Conservation (phyloP, 30 jellyfish, hydroid and myxozoan genomes). For the Kudoa iwatai region DNA sequence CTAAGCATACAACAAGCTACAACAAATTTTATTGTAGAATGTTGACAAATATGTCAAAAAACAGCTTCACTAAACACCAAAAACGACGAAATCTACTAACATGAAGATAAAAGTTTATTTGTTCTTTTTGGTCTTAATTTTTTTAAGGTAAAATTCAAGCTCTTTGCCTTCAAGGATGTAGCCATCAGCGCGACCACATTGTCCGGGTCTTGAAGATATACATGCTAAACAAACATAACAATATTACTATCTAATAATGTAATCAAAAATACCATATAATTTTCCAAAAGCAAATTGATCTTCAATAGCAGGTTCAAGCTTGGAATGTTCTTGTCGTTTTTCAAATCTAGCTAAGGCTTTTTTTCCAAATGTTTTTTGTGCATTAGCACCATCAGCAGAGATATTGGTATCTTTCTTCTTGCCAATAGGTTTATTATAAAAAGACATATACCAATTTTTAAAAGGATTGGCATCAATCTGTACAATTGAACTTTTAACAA, state of each 20-base stretch:
- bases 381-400: neutral
- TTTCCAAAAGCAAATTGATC: constrained; percentile 49
- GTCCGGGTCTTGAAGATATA: constrained; percentile 94
- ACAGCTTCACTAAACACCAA: no score
- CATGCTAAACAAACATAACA: constrained; percentile 15
- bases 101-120: no score
- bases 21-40: no score
- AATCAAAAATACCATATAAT: constrained; percentile 6
- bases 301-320: constrained; percentile 28
- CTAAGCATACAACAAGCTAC: no score
- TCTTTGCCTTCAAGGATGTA: constrained; percentile 75
- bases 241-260: neutral
- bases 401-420: constrained; percentile 3
- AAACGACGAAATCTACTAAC: no score
- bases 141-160: constrained; percentile 60
- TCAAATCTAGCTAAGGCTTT: no score
- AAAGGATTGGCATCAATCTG: constrained; percentile 57
- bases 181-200: constrained; percentile 80
- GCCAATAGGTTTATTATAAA: neutral
- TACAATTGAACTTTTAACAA: constrained; percentile 30
- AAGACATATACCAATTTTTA: constrained; percentile 23
- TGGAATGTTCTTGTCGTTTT: constrained; percentile 4
- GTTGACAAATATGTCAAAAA: no score
- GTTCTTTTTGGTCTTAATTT: constrained; percentile 52
- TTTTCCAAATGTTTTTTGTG: no score